Conservation (phyloP, 2,113 vertebrate genomes). For the Oryzias melastigma region DNA sequence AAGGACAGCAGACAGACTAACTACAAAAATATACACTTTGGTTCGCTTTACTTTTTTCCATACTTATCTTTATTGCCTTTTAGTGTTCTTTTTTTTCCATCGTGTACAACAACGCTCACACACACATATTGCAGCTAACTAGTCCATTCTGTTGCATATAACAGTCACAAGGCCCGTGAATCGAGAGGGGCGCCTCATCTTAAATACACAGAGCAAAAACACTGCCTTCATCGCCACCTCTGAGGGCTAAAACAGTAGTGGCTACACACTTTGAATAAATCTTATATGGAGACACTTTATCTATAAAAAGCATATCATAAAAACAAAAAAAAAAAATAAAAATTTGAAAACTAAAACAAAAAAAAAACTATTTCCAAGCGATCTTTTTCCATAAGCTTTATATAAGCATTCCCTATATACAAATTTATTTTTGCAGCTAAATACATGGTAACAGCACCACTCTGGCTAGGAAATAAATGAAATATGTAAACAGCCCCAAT, state of each 20-base stretch:
- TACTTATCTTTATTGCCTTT: constrained; percentile 80
- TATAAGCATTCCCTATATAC: constrained; percentile 78
- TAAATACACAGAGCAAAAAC: constrained; percentile 70
- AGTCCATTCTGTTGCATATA: constrained; percentile 73
- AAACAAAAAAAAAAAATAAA: constrained; percentile 62
- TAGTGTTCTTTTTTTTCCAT: constrained; percentile 72
- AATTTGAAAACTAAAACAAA: constrained; percentile 65
- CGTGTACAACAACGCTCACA: constrained; percentile 68
- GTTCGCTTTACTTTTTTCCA: constrained; percentile 66
- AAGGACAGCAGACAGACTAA: constrained; percentile 76
- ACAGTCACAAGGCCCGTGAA: constrained; percentile 66
- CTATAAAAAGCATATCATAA: constrained; percentile 74
- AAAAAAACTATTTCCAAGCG: constrained; percentile 69
- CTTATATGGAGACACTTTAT: constrained; percentile 72
- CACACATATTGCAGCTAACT: constrained; percentile 68
- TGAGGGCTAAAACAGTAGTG: constrained; percentile 65
- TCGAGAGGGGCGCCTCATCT: constrained; percentile 64
- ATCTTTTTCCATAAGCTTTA: constrained; percentile 73
- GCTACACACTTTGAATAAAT: constrained; percentile 71
- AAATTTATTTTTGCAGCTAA: constrained; percentile 76
- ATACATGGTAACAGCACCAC: constrained; percentile 76
- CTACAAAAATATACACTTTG: constrained; percentile 88
- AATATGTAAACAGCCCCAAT: constrained; percentile 77
- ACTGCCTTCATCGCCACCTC: constrained; percentile 66
- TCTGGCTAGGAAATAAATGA: constrained; percentile 75